Base-by-base conservation (phyloP, 2,888 invertebrate species). In the Thereva unica region DNA sequence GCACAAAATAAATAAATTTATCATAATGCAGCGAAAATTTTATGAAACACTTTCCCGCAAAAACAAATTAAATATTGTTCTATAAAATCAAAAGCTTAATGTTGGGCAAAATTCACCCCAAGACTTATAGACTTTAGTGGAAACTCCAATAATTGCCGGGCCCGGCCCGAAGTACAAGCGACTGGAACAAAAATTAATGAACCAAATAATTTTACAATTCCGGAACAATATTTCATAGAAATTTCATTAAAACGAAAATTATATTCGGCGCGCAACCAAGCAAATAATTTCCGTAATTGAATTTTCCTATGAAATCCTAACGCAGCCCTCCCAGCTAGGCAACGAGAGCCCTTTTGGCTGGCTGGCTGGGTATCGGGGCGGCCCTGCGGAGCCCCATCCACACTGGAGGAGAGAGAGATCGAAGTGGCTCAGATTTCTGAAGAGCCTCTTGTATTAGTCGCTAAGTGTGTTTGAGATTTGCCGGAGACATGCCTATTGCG, bases 251-350 rank as follows among this genome's bases (percentile, higher is more conserved):
- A 71, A 71, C 57, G 67, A 69, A 69, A 69, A 70, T 69, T 72
- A 70, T 70, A 70, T 68, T 66, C 70, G 70, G 68, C 70, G 68
- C 69, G 71, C 69, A 72, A 71, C 71, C 73, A 71, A 73, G 72
- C 73, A 73, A 73, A 73, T 73, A 71, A 73, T 73, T 73, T 73
- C 70, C 70, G 72, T 73, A 73, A 73, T 73, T 73, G 72, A 72
- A 73, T 73, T 73, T 71, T 72, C 68, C 71, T 71, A 68, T 67
- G 71, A 65, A 68, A 70, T 70, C 70, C 67, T 68, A 59, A 66
- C 64, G 69, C 68, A 67, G 68, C 66, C 65, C 54, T 65, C 66
- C 53, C n/a, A n/a, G 41, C 49, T 49, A 50, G 55, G 52, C 35
- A 45, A 59, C 59, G 47, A 59, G 59, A 59, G 45, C 66, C 55